Evolutionary conservation across 2,113 vertebrate species (phyloP).

Genomic region (Gallinago jamesoni): DNA sequence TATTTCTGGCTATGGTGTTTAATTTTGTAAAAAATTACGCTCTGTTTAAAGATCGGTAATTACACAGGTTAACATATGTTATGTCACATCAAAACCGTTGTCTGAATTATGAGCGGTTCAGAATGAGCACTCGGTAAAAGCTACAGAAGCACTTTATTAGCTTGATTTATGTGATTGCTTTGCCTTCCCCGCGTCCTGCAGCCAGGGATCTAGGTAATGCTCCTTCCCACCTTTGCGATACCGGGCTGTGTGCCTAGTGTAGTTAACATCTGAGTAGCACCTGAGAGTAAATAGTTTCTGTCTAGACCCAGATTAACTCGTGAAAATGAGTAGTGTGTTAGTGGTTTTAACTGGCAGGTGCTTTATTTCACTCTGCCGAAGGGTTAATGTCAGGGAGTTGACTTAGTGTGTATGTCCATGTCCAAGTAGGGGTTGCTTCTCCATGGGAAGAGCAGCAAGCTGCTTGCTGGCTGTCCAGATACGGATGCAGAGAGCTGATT

Average conservation of each 20-base stretch:
- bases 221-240: background rate
- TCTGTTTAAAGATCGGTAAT: slow-evolving; percentile 38
- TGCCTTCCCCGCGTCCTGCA: background rate
- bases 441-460: background rate
- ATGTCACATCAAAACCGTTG: slow-evolving; percentile 22
- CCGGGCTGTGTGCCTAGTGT: background rate
- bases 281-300: background rate
- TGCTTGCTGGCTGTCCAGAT: background rate
- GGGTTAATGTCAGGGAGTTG: background rate
- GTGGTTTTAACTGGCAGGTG: background rate
- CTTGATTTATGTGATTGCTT: slow-evolving; percentile 7
- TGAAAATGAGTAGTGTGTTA: background rate
- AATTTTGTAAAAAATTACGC: background rate
- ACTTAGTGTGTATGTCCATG: background rate
- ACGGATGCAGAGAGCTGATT: background rate
- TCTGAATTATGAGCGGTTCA: background rate
- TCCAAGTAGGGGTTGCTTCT: background rate
- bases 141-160: background rate
- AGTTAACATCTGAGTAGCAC: background rate
- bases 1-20: slow-evolving; percentile 20
- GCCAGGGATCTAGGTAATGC: background rate
- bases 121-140: background rate
- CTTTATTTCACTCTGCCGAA: background rate
- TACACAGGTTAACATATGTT: slow-evolving; percentile 57
- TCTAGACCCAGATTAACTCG: background rate